Percentiles rank a stretch among this genome's conserved stretches.
phyloP scores from a whole-genome alignment of 2,888 invertebrate genomes.

The Mythimna albipuncta region DNA sequence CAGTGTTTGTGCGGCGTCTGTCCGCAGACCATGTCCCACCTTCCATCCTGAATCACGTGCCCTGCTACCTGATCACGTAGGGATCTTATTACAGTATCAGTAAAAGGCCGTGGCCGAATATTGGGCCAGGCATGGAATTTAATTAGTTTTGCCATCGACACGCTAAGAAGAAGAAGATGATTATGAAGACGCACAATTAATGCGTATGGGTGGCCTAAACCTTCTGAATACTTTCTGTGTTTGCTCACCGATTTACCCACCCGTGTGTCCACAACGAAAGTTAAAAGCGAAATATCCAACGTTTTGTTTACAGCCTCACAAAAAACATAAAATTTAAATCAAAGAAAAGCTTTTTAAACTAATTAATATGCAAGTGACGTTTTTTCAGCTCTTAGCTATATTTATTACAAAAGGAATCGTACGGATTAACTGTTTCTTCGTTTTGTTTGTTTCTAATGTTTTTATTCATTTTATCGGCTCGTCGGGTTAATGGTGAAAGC shows the following conservation, averaged over 20 bases:
- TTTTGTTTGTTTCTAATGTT: conserved; percentile 35
- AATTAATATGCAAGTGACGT: conserved; percentile 64
- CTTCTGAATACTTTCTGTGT: neutral
- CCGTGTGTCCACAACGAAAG: conserved; percentile 28
- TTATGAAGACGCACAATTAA: too few species aligned
- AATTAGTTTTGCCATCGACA: too few species aligned
- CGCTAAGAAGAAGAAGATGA: too few species aligned
- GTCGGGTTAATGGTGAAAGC: conserved; percentile 10
- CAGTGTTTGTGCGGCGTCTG: too few species aligned
- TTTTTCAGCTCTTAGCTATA: conserved; percentile 27
- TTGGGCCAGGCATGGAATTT: too few species aligned
- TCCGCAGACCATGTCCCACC: too few species aligned
- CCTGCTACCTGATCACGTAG: too few species aligned
- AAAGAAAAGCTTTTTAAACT: conserved; percentile 51
- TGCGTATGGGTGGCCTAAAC: too few species aligned
- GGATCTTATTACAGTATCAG: too few species aligned
- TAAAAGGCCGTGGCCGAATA: too few species aligned
- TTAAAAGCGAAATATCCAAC: conserved; percentile 41
- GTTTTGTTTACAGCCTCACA: conserved; percentile 51
- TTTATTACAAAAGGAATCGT: conserved; percentile 34
- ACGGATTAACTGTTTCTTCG: conserved; percentile 31
- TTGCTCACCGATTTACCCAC: neutral
- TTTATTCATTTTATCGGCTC: conserved; percentile 37
- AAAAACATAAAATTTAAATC: conserved; percentile 55
- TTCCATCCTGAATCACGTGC: too few species aligned